Conservation (phyloP, 2,797 vertebrate species). For the Manis crassicaudata region DNA sequence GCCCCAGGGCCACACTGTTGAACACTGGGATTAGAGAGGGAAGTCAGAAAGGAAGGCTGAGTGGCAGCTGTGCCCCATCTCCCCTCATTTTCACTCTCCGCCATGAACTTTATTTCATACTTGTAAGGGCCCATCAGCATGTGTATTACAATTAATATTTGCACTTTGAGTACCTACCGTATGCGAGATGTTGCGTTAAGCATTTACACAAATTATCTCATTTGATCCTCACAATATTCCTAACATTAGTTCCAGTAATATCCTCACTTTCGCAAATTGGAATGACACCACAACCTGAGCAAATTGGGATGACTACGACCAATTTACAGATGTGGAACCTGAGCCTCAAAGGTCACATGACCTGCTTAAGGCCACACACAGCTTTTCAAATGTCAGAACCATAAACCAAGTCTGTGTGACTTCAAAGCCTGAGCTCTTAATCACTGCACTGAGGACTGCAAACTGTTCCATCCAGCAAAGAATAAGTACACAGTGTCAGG, state of each 20-base stretch:
- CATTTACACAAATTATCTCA: neutral
- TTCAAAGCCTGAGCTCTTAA: slow-evolving; percentile 6
- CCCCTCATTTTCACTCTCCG: neutral
- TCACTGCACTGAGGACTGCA: neutral
- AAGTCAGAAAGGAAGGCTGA: neutral
- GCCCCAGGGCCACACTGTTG: neutral
- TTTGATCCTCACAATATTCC: neutral
- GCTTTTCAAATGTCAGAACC: neutral
- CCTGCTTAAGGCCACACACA: neutral
- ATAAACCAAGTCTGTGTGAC: neutral
- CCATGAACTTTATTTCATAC: neutral
- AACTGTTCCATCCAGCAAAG: neutral
- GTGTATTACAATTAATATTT: neutral
- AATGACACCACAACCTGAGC: neutral
- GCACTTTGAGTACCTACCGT: neutral
- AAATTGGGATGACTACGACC: neutral
- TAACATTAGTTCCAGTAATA: neutral
- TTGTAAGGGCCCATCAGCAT: neutral
- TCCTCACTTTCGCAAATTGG: neutral
- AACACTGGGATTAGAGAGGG: neutral
- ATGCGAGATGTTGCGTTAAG: neutral
- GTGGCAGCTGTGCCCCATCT: neutral
- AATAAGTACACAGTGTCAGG: neutral
- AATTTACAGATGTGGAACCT: neutral
- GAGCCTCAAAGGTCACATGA: neutral